Conservation (phyloP, 2,888 invertebrate species). For the Marronus borbonicus region DNA sequence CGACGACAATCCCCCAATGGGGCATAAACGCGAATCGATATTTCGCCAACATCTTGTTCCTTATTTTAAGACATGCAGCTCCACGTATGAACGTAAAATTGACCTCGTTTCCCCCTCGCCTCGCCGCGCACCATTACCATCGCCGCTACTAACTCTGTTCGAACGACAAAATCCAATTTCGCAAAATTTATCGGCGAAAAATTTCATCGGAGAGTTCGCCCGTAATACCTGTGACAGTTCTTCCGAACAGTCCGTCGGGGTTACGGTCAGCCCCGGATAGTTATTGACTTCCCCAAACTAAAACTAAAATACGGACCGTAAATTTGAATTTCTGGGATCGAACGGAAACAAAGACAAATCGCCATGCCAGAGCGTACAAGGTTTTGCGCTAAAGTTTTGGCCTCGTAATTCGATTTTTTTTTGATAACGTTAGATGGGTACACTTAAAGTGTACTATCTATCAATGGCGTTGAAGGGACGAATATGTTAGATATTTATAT, state of each 20-base stretch:
- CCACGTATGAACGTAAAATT: slow-evolving; percentile 42
- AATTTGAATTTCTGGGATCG: slow-evolving; percentile 21
- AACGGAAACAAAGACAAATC: slow-evolving; percentile 18
- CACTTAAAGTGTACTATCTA: too few relatives aligned
- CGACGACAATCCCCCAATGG: too few relatives aligned
- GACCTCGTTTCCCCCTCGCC: slow-evolving; percentile 12
- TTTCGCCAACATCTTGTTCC: slow-evolving; percentile 11
- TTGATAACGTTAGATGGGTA: too few relatives aligned
- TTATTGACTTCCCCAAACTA: slow-evolving; percentile 46
- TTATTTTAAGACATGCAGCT: slow-evolving; percentile 27
- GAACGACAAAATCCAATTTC: slow-evolving; percentile 43
- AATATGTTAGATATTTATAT: too few relatives aligned
- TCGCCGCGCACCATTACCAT: not conserved
- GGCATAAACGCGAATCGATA: not conserved
- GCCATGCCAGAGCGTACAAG: not conserved
- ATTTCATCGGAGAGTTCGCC: slow-evolving; percentile 23
- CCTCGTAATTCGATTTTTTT: not conserved
- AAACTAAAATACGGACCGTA: slow-evolving; percentile 27
- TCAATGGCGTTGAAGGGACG: too few relatives aligned
- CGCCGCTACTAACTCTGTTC: slow-evolving; percentile 3
- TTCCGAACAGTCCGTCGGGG: slow-evolving; percentile 15
- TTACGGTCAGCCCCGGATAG: slow-evolving; percentile 38
- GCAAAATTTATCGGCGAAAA: slow-evolving; percentile 41
- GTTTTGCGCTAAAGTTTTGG: not conserved
- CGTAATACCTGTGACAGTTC: slow-evolving; percentile 47